These are phyloP conservation scores for Proisotoma minuta DNA, from an alignment of 2,888 invertebrate genomes.

Conservation along the genomic window DNA sequence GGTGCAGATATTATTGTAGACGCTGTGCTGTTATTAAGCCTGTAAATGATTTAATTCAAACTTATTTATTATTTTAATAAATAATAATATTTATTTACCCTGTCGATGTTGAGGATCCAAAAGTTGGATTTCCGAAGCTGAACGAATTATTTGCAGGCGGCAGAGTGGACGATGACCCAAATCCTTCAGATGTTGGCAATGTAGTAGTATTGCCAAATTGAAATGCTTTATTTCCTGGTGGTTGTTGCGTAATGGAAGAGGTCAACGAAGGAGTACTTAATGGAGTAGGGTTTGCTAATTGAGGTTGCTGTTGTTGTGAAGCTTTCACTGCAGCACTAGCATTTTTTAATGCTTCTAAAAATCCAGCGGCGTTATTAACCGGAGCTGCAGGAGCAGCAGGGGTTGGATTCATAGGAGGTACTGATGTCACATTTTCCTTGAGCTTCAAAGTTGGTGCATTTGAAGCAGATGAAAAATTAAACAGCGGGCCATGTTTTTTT, in stretches of 20 bases:
- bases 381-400: not conserved
- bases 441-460: not conserved
- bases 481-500: not conserved
- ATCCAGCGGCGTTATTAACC: not conserved
- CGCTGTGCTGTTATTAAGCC: not conserved
- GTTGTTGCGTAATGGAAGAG: not conserved
- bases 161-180: not conserved
- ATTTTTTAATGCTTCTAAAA: constrained; percentile 11
- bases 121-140: not conserved
- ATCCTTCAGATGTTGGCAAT: not conserved
- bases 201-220: not conserved
- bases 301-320: constrained; percentile 3
- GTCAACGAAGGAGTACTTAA: not conserved
- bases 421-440: not conserved
- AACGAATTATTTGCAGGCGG: not conserved
- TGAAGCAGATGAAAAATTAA: not conserved
- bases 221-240: too few species aligned
- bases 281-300: too few species aligned
- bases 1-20: not conserved
- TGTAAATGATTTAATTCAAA: not conserved
- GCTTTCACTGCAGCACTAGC: constrained; percentile 14
- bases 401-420: not conserved
- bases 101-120: not conserved
- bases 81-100: not conserved
- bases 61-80: not conserved